phyloP scores from a whole-genome alignment of 2,797 vertebrate species.

The Acridotheres tristis region DNA sequence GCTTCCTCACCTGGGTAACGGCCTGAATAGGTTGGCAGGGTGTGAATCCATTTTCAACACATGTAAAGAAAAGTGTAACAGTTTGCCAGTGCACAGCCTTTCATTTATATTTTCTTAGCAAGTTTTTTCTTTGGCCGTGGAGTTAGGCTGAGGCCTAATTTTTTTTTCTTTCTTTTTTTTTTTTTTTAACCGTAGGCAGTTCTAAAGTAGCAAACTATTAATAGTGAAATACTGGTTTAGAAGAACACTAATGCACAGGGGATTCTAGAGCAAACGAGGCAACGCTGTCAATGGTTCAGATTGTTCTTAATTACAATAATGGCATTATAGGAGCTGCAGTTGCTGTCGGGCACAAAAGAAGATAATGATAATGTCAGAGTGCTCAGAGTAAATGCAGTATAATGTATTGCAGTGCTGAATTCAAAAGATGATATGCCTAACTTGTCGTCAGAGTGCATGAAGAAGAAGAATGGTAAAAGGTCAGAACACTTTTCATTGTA shows the following conservation, averaged over 20 bases:
- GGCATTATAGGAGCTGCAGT: constrained; percentile 44
- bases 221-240: constrained; percentile 60
- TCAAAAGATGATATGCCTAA: constrained; percentile 57
- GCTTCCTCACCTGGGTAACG: constrained; percentile 22
- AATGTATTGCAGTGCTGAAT: constrained; percentile 42
- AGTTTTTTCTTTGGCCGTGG: not conserved
- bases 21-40: constrained; percentile 38
- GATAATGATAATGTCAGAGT: constrained; percentile 50
- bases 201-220: constrained; percentile 57
- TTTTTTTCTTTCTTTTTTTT: not conserved
- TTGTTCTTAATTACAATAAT: constrained; percentile 70
- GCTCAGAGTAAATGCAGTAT: constrained; percentile 50
- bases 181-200: constrained; percentile 7
- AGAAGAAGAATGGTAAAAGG: constrained; percentile 40
- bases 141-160: constrained; percentile 3
- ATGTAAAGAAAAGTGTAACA: not conserved
- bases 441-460: constrained; percentile 39
- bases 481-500: not conserved
- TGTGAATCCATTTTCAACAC: not conserved
- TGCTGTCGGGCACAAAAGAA: constrained; percentile 62
- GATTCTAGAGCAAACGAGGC: constrained; percentile 51
- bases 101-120: constrained; percentile 20
- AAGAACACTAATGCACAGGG: constrained; percentile 49
- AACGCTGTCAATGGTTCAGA: constrained; percentile 56
- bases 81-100: constrained; percentile 15